phyloP scores from a whole-genome alignment of 1,140 invertebrate genomes.

The Globodera rostochiensis region DNA sequence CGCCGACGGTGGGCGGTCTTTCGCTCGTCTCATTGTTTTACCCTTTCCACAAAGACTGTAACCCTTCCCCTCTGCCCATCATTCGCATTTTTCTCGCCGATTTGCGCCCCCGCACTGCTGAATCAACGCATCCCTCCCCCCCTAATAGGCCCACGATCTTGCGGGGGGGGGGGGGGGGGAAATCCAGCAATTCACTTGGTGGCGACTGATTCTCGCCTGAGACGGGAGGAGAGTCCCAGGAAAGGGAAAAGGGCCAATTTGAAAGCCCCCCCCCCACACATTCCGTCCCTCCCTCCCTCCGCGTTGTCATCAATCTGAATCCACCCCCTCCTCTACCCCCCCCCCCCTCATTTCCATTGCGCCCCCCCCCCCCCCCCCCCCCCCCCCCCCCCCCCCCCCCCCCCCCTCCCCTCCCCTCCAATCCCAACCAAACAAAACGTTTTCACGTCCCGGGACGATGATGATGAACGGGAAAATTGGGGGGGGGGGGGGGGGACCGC shows the following conservation, averaged over 20 bases:
- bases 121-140: conserved; percentile 25
- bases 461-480: conserved; percentile 3
- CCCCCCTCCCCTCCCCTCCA: conserved; percentile 1
- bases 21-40: conserved; percentile 2
- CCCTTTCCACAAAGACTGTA: conserved; percentile 6
- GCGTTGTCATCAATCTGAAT: conserved; percentile 25
- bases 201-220: neutral
- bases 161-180: neutral
- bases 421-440: conserved; percentile 12
- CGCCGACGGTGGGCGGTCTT: neutral
- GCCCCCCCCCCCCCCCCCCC: neutral
- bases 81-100: conserved; percentile 4
- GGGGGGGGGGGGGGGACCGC: neutral
- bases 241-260: conserved; percentile 21
- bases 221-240: neutral
- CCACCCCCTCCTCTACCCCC: neutral
- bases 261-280: neutral
- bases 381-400: neutral
- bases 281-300: conserved; percentile 2
- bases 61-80: conserved; percentile 2
- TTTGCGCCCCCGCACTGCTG: conserved; percentile 15
- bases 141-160: neutral
- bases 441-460: conserved; percentile 7
- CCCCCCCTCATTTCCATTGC: conserved; percentile 14
- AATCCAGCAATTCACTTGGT: neutral